Conservation (phyloP, 1,140 invertebrate species). For the Onthophagus taurus region DNA sequence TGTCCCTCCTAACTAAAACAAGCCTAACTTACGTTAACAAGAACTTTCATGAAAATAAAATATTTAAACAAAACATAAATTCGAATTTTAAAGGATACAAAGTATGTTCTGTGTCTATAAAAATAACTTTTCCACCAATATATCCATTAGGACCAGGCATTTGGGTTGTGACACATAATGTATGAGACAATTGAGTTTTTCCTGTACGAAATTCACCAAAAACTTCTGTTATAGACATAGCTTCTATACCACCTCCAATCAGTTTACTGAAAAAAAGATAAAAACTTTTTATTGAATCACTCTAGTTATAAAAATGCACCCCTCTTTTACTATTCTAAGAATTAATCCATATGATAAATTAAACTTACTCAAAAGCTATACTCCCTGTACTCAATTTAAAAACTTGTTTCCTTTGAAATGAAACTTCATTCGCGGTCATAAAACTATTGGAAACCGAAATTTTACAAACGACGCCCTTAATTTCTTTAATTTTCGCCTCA, state of each 20-base stretch:
- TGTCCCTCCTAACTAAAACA: no score
- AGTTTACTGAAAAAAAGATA: slow-evolving; percentile 50
- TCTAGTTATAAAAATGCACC: neutral
- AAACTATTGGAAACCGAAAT: slow-evolving; percentile 47
- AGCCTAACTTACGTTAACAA: no score
- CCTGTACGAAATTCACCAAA: slow-evolving; percentile 82
- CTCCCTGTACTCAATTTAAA: slow-evolving; percentile 69
- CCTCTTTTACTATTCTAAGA: no score
- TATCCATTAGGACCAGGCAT: slow-evolving; percentile 58
- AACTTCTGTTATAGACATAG: slow-evolving; percentile 82
- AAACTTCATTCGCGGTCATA: slow-evolving; percentile 65
- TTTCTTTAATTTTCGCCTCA: slow-evolving; percentile 74
- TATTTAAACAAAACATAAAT: no score
- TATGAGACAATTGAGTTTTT: slow-evolving; percentile 71
- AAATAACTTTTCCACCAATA: slow-evolving; percentile 70
- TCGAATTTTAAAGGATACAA: slow-evolving; percentile 68
- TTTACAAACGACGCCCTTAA: slow-evolving; percentile 66
- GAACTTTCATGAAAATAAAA: no score
- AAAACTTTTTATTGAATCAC: neutral
- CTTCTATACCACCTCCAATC: slow-evolving; percentile 74
- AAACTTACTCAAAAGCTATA: slow-evolving; percentile 57
- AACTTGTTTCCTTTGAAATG: slow-evolving; percentile 58
- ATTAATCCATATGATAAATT: no score
- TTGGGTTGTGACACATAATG: slow-evolving; percentile 68
- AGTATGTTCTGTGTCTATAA: slow-evolving; percentile 74